Percentiles rank a stretch among this genome's conserved stretches.
Conservation (phyloP, 2,113 vertebrate genomes). For the Monarcha castaneiventris region DNA sequence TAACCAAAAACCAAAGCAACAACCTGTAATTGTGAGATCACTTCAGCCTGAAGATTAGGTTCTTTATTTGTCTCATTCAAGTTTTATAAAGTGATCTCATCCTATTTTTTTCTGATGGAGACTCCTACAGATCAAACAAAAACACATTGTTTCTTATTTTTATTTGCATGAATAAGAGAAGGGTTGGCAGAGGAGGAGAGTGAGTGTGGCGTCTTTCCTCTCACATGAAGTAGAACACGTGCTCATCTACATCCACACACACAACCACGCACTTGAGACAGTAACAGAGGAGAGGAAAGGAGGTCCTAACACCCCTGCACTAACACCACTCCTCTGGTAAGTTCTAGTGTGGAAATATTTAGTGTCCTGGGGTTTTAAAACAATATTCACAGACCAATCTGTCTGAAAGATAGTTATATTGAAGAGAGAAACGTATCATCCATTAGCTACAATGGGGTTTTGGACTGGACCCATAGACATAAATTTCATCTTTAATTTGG, state of each 20-base stretch:
- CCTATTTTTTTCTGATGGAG: neutral
- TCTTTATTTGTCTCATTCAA: neutral
- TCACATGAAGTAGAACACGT: fast-evolving
- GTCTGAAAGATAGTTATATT: neutral
- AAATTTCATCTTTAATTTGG: neutral
- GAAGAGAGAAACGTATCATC: neutral
- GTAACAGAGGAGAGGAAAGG: neutral
- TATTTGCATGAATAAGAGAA: neutral
- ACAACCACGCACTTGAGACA: neutral
- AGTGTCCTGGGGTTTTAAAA: neutral
- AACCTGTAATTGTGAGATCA: neutral
- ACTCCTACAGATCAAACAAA: neutral
- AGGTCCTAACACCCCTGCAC: neutral
- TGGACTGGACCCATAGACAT: neutral
- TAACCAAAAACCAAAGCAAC: neutral
- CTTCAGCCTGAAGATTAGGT: neutral
- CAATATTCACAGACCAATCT: neutral
- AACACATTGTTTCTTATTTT: neutral
- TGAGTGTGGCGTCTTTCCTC: neutral
- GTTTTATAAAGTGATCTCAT: neutral
- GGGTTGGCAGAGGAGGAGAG: neutral
- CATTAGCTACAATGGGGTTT: neutral
- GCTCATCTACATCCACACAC: neutral
- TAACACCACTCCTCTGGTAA: neutral
- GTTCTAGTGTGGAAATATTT: neutral